These are phyloP conservation scores for Philereme vetulata DNA, from an alignment of 2,888 invertebrate genomes.

Conservation along the genomic window DNA sequence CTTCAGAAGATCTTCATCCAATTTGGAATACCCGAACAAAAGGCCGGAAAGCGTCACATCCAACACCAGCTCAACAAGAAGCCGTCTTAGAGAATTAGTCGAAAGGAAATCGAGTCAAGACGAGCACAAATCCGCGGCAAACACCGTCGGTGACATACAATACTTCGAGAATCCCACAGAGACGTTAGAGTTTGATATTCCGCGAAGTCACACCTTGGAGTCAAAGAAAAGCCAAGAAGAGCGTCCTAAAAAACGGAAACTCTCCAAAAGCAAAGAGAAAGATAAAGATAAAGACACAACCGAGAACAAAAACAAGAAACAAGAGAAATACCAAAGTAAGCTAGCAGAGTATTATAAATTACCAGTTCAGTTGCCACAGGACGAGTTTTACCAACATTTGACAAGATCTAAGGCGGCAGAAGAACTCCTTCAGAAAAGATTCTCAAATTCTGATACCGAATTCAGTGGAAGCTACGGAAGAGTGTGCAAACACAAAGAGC, in stretches of 20 bases:
- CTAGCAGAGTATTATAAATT: conserved; percentile 78
- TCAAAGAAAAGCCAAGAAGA: conserved; percentile 72
- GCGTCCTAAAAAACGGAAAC: conserved; percentile 75
- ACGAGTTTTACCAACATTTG: conserved; percentile 79
- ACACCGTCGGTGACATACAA: conserved; percentile 78
- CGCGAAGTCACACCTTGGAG: conserved; percentile 67
- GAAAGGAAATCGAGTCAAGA: conserved; percentile 81
- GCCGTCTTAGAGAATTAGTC: conserved; percentile 80
- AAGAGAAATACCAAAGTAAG: conserved; percentile 79
- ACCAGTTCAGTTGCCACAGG: conserved; percentile 75
- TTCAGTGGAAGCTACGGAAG: conserved; percentile 78
- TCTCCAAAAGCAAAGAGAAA: conserved; percentile 70
- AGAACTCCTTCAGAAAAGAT: conserved; percentile 72
- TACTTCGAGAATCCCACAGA: conserved; percentile 81
- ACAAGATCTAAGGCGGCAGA: conserved; percentile 77
- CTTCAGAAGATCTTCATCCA: conserved; percentile 77
- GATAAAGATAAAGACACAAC: conserved; percentile 64
- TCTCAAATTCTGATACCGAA: conserved; percentile 76
- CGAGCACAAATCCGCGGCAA: conserved; percentile 76
- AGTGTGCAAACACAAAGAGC: conserved; percentile 77
- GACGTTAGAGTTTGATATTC: conserved; percentile 76
- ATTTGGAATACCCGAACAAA: conserved; percentile 72
- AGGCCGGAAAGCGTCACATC: conserved; percentile 79
- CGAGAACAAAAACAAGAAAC: conserved; percentile 72
- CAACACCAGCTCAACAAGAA: conserved; percentile 80